These are phyloP conservation scores for Romanogobio albipinnatus DNA, from an alignment of 2,113 vertebrate species.

Conservation along the genomic window DNA sequence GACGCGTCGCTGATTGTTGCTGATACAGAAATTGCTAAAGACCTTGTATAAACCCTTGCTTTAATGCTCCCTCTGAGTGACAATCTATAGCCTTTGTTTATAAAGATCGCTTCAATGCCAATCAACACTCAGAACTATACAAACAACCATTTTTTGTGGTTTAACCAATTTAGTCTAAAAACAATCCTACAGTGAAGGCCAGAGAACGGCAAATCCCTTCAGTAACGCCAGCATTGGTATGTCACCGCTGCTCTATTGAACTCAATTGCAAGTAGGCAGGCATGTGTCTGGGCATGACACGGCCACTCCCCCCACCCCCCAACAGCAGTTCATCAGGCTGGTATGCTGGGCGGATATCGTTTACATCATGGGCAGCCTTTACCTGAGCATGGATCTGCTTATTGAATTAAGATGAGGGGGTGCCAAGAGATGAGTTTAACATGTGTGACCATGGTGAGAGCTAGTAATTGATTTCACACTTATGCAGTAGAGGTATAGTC, in stretches of 20 bases:
- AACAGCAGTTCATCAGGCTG: constrained; percentile 55
- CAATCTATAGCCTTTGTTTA: constrained; percentile 41
- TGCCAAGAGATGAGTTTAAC: constrained; percentile 75
- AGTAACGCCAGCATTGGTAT: constrained; percentile 40
- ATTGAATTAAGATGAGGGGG: constrained; percentile 74
- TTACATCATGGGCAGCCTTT: constrained; percentile 70
- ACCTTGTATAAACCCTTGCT: constrained; percentile 51
- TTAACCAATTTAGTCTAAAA: constrained; percentile 1
- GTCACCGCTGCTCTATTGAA: constrained; percentile 51
- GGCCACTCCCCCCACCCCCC: constrained; percentile 50
- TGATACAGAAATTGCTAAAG: constrained; percentile 57
- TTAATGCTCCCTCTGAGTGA: constrained; percentile 53
- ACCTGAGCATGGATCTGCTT: constrained; percentile 66
- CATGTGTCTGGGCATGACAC: constrained; percentile 70
- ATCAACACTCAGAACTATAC: constrained; percentile 11
- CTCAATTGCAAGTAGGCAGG: constrained; percentile 59
- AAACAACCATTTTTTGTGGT: constrained; percentile 29
- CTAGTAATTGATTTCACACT: constrained; percentile 75
- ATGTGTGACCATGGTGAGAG: constrained; percentile 65
- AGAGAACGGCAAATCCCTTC: constrained; percentile 13
- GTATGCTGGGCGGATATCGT: constrained; percentile 65
- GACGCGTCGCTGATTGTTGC: constrained; percentile 51
- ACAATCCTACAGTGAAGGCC: constrained; percentile 51
- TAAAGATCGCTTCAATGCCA: constrained; percentile 18
- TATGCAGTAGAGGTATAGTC: constrained; percentile 49